phyloP scores from a whole-genome alignment of 2,888 invertebrate genomes.

The Eristalis intricaria region DNA sequence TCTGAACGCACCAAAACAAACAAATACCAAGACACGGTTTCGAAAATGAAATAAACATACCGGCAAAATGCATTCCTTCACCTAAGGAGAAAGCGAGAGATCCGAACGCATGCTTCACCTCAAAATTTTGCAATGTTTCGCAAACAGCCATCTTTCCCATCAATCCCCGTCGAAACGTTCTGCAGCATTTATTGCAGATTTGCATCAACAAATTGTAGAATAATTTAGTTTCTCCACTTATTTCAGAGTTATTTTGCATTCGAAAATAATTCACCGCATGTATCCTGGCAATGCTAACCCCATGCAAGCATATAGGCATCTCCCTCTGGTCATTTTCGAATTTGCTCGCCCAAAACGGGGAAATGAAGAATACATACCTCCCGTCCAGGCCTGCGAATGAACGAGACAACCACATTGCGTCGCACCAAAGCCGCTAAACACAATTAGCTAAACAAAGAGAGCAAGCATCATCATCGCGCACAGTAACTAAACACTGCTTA shows the following conservation, averaged over 20 bases:
- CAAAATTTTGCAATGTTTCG: background rate
- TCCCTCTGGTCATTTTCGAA: slow-evolving; percentile 42
- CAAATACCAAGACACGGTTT: slow-evolving; percentile 4
- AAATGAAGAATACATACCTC: slow-evolving; percentile 36
- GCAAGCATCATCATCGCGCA: slow-evolving; percentile 17
- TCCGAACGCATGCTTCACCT: background rate
- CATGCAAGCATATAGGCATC: background rate
- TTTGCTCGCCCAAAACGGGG: slow-evolving; percentile 28
- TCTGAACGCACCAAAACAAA: slow-evolving; percentile 26
- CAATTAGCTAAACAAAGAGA: slow-evolving; percentile 30
- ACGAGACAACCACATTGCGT: background rate
- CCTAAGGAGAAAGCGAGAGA: slow-evolving; percentile 2
- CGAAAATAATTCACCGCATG: background rate
- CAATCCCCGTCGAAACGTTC: background rate
- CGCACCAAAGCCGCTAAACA: slow-evolving; percentile 23
- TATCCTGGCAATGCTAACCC: slow-evolving; percentile 34
- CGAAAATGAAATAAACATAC: slow-evolving; percentile 64
- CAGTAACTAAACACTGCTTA: slow-evolving; percentile 50
- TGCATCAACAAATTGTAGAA: background rate
- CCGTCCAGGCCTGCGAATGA: background rate
- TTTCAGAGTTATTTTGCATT: background rate
- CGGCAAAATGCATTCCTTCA: slow-evolving; percentile 39
- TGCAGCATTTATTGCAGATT: background rate
- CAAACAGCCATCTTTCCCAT: background rate
- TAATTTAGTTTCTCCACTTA: background rate